phyloP scores from a whole-genome alignment of 2,113 vertebrate species.

The Xyrauchen texanus region DNA sequence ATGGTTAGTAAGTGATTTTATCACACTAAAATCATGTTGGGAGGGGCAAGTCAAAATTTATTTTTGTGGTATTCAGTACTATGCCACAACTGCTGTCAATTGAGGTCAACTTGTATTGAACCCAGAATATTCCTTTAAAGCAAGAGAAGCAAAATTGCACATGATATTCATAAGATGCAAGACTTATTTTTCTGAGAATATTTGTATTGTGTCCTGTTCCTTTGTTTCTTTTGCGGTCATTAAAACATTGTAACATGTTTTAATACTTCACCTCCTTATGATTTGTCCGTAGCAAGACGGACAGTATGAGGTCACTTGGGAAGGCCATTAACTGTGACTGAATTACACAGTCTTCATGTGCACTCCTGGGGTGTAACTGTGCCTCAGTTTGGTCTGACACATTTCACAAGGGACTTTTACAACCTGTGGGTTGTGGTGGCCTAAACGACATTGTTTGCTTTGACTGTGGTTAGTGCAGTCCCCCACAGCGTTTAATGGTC shows the following conservation, averaged over 20 bases:
- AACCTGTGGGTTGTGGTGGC: constrained; percentile 24
- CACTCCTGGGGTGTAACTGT: constrained; percentile 3
- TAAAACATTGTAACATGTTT: not conserved
- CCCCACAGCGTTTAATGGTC: constrained; percentile 32
- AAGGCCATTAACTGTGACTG: not conserved
- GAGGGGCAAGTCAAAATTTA: no score
- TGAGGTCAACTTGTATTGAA: no score
- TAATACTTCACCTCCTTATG: not conserved
- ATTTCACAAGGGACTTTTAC: constrained; percentile 26
- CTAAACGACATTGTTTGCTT: constrained; percentile 45
- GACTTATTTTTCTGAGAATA: no score
- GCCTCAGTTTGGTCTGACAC: constrained; percentile 12
- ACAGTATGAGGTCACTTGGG: constrained; percentile 1
- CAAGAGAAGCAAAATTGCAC: no score
- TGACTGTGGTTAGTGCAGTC: constrained; percentile 23
- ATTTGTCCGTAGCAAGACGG: not conserved
- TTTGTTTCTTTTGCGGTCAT: no score
- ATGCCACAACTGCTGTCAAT: no score
- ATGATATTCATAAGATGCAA: no score
- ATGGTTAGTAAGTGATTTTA: no score
- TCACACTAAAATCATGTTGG: no score
- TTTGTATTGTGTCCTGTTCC: no score
- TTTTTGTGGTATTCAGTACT: no score
- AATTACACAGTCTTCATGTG: not conserved
- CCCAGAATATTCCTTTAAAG: no score